These are phyloP conservation scores for Drosophila paramelanica DNA, from an alignment of 2,888 invertebrate genomes.

Conservation along the genomic window DNA sequence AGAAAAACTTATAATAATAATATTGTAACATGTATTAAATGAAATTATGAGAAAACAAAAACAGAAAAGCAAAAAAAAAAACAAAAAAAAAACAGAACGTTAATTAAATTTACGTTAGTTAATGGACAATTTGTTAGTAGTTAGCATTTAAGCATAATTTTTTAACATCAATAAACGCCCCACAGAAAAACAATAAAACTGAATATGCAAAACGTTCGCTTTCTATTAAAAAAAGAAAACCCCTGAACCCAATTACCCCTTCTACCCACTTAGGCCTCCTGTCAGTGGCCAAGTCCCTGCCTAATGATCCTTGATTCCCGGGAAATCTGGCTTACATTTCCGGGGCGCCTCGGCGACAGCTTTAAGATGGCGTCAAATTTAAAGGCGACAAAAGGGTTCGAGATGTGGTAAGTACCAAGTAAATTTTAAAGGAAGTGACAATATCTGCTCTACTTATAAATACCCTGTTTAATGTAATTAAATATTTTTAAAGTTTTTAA, in stretches of 20 bases:
- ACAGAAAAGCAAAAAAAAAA: conserved; percentile 9
- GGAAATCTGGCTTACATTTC: conserved; percentile 6
- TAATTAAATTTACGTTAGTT: conserved; percentile 79
- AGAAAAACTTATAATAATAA: conserved; percentile 45
- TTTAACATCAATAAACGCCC: conserved; percentile 72
- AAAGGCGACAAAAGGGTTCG: conserved; percentile 23
- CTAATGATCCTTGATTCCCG: conserved; percentile 34
- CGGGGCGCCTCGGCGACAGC: neutral
- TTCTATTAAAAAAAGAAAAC: neutral
- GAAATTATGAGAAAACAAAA: conserved; percentile 37
- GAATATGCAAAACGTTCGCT: conserved; percentile 6
- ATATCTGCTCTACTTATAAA: neutral
- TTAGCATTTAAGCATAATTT: conserved; percentile 76
- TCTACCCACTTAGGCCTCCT: neutral
- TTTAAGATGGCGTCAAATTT: conserved; percentile 43
- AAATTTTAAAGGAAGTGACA: neutral
- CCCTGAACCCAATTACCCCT: neutral
- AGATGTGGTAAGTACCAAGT: neutral
- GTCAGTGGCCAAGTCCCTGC: neutral
- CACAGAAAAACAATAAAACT: conserved; percentile 42
- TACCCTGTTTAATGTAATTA: conserved; percentile 10
- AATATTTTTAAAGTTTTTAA: no score
- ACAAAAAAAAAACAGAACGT: conserved; percentile 49
- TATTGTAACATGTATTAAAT: conserved; percentile 70
- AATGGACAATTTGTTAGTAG: conserved; percentile 81